Evolutionary conservation across 2,888 invertebrate genomes (phyloP).

Genomic region (Zygaena filipendulae): DNA sequence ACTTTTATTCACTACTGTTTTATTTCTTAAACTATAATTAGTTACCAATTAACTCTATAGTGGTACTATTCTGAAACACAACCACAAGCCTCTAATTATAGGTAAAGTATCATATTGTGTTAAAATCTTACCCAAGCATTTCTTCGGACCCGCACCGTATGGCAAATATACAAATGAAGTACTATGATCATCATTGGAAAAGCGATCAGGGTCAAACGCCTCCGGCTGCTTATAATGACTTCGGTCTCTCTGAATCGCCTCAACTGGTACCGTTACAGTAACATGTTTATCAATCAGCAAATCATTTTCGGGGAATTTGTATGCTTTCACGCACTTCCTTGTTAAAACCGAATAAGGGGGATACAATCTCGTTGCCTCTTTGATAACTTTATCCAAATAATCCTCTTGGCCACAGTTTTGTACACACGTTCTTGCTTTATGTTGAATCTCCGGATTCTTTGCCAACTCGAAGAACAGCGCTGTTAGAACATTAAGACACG

Average conservation of each 20-base stretch:
- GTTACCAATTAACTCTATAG: no score
- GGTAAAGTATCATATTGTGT: no score
- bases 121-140: slow-evolving; percentile 58
- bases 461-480: slow-evolving; percentile 45
- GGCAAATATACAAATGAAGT: slow-evolving; percentile 38
- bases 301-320: slow-evolving; percentile 38
- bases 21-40: no score
- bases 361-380: slow-evolving; percentile 49
- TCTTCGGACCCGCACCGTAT: slow-evolving; percentile 54
- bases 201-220: slow-evolving; percentile 46
- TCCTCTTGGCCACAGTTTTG: slow-evolving; percentile 24
- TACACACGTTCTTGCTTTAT: slow-evolving; percentile 30
- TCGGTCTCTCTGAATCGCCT: slow-evolving; percentile 43
- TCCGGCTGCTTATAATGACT: slow-evolving; percentile 36
- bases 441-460: slow-evolving; percentile 33
- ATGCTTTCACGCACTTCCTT: slow-evolving; percentile 44
- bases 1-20: no score
- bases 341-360: slow-evolving; percentile 46
- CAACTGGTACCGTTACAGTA: slow-evolving; percentile 44
- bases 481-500: slow-evolving; percentile 40
- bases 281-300: slow-evolving; percentile 43
- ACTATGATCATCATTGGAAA: slow-evolving; percentile 27
- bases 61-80: no score
- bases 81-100: no score
- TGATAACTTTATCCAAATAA: slow-evolving; percentile 40